phyloP scores from a whole-genome alignment of 2,888 invertebrate species.

The Lycocerus yunnanus region DNA sequence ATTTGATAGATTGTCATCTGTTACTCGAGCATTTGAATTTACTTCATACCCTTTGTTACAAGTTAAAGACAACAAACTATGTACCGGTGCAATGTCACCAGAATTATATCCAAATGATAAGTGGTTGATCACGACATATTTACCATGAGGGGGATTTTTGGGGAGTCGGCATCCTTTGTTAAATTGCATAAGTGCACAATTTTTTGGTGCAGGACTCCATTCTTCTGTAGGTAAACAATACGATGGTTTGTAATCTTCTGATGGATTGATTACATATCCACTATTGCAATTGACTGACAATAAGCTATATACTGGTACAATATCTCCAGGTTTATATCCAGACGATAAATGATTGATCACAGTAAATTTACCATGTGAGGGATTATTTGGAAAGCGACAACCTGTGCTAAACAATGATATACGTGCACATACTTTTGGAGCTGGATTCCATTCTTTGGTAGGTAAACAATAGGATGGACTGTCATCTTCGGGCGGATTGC shows the following conservation, averaged over 20 bases:
- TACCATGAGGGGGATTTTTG: constrained; percentile 38
- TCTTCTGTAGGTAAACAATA: neutral
- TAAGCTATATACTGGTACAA: neutral
- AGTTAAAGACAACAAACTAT: too few species aligned
- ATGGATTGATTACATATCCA: neutral
- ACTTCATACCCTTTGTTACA: too few species aligned
- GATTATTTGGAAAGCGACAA: neutral
- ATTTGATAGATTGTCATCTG: too few species aligned
- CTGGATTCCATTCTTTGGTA: neutral
- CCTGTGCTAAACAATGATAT: neutral
- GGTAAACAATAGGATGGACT: neutral
- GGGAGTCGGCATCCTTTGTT: constrained; percentile 33
- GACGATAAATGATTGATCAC: neutral
- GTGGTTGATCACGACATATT: neutral
- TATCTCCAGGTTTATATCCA: neutral
- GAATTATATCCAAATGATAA: too few species aligned
- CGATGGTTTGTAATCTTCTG: neutral
- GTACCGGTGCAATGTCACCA: too few species aligned
- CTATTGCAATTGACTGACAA: neutral
- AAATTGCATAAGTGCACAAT: neutral
- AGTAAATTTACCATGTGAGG: neutral
- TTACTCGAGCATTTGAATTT: too few species aligned
- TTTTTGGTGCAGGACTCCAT: neutral
- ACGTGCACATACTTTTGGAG: neutral
- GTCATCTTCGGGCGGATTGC: neutral